Percentiles rank a stretch among this genome's conserved stretches.
phyloP scores from a whole-genome alignment of 2,888 invertebrate genomes.

The Brachypterus glaber region DNA sequence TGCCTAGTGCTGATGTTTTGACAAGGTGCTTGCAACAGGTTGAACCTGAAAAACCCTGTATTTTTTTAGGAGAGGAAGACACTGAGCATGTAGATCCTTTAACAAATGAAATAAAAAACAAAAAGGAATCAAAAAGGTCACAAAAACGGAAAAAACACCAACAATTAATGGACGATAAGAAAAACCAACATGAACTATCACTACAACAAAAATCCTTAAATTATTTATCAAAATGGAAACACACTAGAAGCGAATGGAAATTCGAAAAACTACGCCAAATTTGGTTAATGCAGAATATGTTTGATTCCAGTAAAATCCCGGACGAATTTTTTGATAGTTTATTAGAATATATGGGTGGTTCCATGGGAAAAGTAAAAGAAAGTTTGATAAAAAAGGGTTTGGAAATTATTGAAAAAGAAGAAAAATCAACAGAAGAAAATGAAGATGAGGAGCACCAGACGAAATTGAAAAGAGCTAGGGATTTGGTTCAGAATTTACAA shows the following conservation, averaged over 20 bases:
- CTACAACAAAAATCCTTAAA: conserved; percentile 52
- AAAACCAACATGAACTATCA: conserved; percentile 45
- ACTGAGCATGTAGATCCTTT: conserved; percentile 3
- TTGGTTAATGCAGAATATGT: conserved; percentile 63
- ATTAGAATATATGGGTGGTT: conserved; percentile 61
- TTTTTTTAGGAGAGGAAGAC: not conserved
- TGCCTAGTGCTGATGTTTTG: no score
- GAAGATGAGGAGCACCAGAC: conserved; percentile 38
- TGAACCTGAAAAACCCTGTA: not conserved
- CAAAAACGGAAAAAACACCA: conserved; percentile 55
- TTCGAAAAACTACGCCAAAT: conserved; percentile 70
- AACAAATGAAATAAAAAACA: no score
- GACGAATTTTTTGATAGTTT: conserved; percentile 55
- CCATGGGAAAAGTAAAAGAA: conserved; percentile 57
- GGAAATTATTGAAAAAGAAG: conserved; percentile 46
- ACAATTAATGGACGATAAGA: conserved; percentile 47
- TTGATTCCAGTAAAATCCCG: conserved; percentile 50
- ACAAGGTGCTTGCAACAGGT: no score
- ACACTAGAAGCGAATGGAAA: conserved; percentile 62
- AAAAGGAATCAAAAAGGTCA: conserved; percentile 50
- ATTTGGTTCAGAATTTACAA: conserved; percentile 55
- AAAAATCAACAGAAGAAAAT: conserved; percentile 45
- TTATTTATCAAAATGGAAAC: conserved; percentile 66
- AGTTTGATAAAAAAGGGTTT: conserved; percentile 54
- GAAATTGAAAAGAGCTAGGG: conserved; percentile 48